Base-by-base conservation (phyloP, 2,113 vertebrate genomes). In the Maylandia zebra region DNA sequence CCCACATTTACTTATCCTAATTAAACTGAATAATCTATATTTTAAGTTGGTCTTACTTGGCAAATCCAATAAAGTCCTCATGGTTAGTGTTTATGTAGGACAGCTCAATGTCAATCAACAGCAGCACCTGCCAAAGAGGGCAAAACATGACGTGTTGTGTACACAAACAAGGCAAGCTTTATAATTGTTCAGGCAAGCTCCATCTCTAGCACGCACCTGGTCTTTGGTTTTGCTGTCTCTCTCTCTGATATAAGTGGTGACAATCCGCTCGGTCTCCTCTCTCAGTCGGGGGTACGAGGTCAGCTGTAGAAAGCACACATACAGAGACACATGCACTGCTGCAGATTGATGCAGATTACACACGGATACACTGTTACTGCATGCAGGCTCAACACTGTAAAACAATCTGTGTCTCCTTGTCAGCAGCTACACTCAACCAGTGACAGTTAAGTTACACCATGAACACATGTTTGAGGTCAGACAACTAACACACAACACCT, bases 31-130 rank as follows among this genome's bases (percentile, higher is more conserved):
- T 10, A 8, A 9, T 43, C 5, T 14, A 14, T 30, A 36, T 52
- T 52, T 38, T 22, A 80, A 30, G 56, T 81, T 50, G 0, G 22
- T 97, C 97, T 95, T 93, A 99, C 98, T 99, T 99, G 90, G 98
- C 98, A 61, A 99, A 99, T 13, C 98, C 98, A 13, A 99, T 99
- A 95, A 99, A 99, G 95, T 99, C 98, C 80, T 99, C 98, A 1
- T 99, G 98, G 94, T 99, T 99, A 1, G 98, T 99, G 96, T 99
- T 99, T 96, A 99, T 99, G 96, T 99, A 99, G 7, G 98, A 98
- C 41, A 99, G 97, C 93, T 99, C 98, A 1, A 99, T 99, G 93
- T 99, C 98, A 4, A 99, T 99, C 91, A 99, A 91, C 83, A 99
- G 96, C 82, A 99, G 97, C 48, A 99, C 98, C 98, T 99, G 74